A percentile compares a stretch with the other conserved stretches of the same genome.
These are phyloP conservation scores for Panorpa germanica DNA, from an alignment of 2,888 invertebrate genomes.

Conservation along the genomic window DNA sequence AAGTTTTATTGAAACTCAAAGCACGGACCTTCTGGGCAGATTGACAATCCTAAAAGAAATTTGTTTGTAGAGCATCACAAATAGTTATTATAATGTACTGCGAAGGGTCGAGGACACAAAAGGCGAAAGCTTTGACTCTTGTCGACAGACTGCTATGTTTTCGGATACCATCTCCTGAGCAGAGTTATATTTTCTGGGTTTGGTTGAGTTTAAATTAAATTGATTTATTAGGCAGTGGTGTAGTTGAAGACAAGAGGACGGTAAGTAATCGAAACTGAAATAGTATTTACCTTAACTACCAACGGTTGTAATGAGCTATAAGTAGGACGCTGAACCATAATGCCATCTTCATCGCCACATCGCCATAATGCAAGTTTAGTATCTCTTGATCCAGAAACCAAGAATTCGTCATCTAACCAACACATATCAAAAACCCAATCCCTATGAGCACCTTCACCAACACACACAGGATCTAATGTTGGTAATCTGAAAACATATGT, in stretches of 20 bases:
- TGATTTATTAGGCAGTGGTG: too few relatives aligned
- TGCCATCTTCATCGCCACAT: constrained; percentile 22
- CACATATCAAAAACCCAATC: constrained; percentile 88
- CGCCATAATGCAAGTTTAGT: constrained; percentile 82
- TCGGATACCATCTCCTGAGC: too few relatives aligned
- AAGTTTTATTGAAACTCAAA: constrained; percentile 67
- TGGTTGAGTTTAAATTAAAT: too few relatives aligned
- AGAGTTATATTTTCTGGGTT: too few relatives aligned
- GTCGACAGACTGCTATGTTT: too few relatives aligned
- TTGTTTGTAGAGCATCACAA: constrained; percentile 2
- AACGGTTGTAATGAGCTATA: too few relatives aligned
- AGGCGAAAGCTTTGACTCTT: too few relatives aligned
- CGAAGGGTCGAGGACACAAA: constrained; percentile 1
- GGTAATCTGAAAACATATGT: constrained; percentile 77
- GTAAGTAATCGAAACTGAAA: too few relatives aligned
- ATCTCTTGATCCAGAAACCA: constrained; percentile 86
- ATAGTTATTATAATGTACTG: constrained; percentile 1
- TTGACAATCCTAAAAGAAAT: too few relatives aligned
- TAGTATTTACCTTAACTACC: too few relatives aligned
- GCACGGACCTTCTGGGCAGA: constrained; percentile 74
- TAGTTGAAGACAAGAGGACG: too few relatives aligned
- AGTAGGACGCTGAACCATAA: constrained; percentile 19
- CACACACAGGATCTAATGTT: constrained; percentile 86
- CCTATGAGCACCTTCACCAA: constrained; percentile 76
- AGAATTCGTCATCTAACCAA: constrained; percentile 90